A percentile compares a stretch with the other conserved stretches of the same genome.
Evolutionary conservation across 2,113 vertebrate genomes (phyloP).

Genomic region (Mus spicilegus): DNA sequence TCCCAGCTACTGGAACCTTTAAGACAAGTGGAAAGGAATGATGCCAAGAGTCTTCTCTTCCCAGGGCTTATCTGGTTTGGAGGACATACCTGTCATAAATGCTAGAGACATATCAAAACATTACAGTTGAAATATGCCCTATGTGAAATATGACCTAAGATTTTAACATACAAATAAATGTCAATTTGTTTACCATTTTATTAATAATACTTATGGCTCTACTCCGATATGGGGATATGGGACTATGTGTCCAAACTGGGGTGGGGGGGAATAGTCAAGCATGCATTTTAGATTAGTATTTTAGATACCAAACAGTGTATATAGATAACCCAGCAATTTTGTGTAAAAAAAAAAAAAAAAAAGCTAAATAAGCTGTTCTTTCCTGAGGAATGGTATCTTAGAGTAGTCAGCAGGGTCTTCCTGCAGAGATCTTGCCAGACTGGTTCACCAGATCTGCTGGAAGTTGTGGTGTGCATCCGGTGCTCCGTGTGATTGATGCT

Average conservation of each 20-base stretch:
- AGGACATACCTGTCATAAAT: not conserved
- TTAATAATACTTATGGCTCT: not conserved
- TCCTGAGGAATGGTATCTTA: not conserved
- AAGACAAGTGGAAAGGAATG: not conserved
- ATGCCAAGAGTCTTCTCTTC: not conserved
- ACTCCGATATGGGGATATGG: not conserved
- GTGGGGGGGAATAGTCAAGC: not conserved
- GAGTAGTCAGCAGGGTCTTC: not conserved
- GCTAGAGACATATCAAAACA: not conserved
- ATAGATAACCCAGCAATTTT: not conserved
- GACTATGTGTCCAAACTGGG: not conserved
- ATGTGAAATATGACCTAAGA: not conserved
- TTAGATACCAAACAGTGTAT: not conserved
- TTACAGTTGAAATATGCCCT: not conserved
- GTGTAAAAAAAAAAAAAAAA: not conserved
- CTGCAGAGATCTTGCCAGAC: not conserved
- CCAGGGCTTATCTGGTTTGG: not conserved
- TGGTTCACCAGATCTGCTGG: not conserved
- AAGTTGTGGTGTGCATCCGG: not conserved
- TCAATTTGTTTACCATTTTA: slow-evolving; percentile 28
- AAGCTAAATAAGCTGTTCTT: not conserved
- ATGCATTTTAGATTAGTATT: not conserved
- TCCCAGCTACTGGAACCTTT: not conserved
- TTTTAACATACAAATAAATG: not conserved
- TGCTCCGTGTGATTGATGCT: not conserved